Percentiles rank a stretch among this genome's conserved stretches.
Conservation (phyloP, 2,888 invertebrate genomes). For the Linhomoeus sp. region DNA sequence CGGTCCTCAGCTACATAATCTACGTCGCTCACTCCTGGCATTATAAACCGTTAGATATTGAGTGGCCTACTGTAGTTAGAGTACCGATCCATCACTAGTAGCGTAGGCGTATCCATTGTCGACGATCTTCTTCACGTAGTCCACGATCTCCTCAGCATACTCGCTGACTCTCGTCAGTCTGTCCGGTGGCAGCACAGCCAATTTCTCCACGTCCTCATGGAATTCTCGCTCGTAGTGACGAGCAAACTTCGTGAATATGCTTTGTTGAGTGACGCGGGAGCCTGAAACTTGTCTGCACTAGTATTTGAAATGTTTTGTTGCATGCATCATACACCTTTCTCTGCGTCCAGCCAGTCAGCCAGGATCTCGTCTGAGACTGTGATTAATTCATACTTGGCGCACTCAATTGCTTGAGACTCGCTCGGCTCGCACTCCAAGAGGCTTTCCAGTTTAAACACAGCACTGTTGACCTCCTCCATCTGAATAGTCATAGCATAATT, state of each 20-base stretch:
- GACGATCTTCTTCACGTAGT: slow-evolving; percentile 72
- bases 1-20: no score
- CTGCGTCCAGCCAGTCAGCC: slow-evolving; percentile 71
- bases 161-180: slow-evolving; percentile 79
- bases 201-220: slow-evolving; percentile 36
- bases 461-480: no score
- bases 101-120: slow-evolving; percentile 50
- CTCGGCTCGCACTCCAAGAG: slow-evolving; percentile 24
- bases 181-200: slow-evolving; percentile 67
- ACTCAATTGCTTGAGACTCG: no score
- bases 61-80: no score
- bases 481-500: no score
- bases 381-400: no score
- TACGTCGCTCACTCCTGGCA: no score
- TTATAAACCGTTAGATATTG: no score
- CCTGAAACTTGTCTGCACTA: no score
- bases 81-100: slow-evolving; percentile 38
- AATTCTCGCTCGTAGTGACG: slow-evolving; percentile 78
- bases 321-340: slow-evolving; percentile 31
- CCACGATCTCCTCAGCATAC: slow-evolving; percentile 84
- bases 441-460: no score
- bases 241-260: slow-evolving; percentile 68
- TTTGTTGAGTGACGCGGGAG: slow-evolving; percentile 66
- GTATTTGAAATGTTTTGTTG: no score
- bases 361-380: slow-evolving; percentile 53